Conservation (phyloP, 2,888 invertebrate genomes). For the Drosophila niveifrons region DNA sequence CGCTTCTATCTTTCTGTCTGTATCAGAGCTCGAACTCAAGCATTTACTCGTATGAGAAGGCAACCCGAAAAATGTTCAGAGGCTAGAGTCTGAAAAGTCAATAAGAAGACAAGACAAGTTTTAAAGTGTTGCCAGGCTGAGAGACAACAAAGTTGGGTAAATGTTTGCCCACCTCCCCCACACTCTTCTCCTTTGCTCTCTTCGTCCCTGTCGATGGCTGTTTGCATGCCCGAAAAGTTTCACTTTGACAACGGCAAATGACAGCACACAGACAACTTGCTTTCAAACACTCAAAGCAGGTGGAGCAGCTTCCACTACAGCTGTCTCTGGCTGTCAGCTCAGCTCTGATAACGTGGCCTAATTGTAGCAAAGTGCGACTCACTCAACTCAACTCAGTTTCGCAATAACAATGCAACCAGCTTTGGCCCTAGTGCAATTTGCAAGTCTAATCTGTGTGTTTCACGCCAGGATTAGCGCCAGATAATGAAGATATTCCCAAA, state of each 20-base stretch:
- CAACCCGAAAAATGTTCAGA: slow-evolving; percentile 32
- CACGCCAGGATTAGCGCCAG: slow-evolving; percentile 3
- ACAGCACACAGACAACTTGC: slow-evolving; percentile 32
- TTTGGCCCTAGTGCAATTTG: slow-evolving; percentile 6
- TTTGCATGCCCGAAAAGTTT: slow-evolving; percentile 30
- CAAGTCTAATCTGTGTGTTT: slow-evolving; percentile 6
- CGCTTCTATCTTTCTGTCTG: background rate
- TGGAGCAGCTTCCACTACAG: background rate
- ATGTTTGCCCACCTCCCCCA: slow-evolving; percentile 12
- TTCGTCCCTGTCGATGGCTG: background rate
- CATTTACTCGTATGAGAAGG: slow-evolving; percentile 15
- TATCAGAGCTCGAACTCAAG: slow-evolving; percentile 6
- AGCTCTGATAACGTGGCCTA: slow-evolving; percentile 7
- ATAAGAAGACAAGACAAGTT: slow-evolving; percentile 50
- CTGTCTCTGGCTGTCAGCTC: background rate
- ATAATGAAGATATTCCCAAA: slow-evolving; percentile 31
- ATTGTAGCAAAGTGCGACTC: slow-evolving; percentile 19
- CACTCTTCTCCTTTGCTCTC: background rate
- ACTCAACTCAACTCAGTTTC: background rate
- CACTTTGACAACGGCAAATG: slow-evolving; percentile 42
- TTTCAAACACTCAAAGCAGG: slow-evolving; percentile 12
- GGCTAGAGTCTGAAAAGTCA: slow-evolving; percentile 54
- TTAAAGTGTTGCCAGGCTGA: slow-evolving; percentile 38
- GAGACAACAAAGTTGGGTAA: slow-evolving; percentile 5
- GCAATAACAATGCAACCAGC: background rate